Evolutionary conservation across 2,113 vertebrate species (phyloP), one percentile per base, ranked within the genome.

Genomic region (Orientallactaga bullata): DNA sequence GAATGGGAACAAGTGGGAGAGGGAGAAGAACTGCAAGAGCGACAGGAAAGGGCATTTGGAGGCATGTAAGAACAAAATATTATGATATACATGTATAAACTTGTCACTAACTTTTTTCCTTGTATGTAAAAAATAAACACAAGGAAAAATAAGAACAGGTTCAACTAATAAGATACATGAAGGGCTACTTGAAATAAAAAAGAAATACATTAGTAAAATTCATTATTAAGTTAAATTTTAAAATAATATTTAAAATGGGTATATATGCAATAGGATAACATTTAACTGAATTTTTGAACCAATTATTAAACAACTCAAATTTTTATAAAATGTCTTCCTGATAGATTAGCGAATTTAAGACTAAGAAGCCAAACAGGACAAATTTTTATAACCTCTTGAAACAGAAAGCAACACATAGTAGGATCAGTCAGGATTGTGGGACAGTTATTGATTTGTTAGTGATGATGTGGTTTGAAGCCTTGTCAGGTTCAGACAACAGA

Each of bases 181-280:
- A 37, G 13, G 58, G 24, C 37, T 24, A 82, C 26, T 65, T 42
- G 58, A 65, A 30, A 28, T 30, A 61, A 81, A 81, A 39, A 39
- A 80, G 58, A 89, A 84, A 51, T 28, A 66, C 20, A 51, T 20
- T 55, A 20, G 21, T 84, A 51, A 77, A 24, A 86, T 16, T 63
- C 51, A 42, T 21, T 92, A 80, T 63, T 61, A 90, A 77, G 82
- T 85, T n/a, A 76, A 66, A 68, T 81, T 92, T 65, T 69, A 93
- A 90, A 80, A 60, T 63, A 68, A 80, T 21, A 90, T 68, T 30
- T 42, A 42, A 74, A 79, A 84, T 72, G 79, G 0, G 6, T 63
- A 71, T 20, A 32, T 12, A 85, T 5, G 1, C 18, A 77, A 85
- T n/a, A 77, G 5, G 15, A 63, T 16, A 83, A 12, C 42, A 94